Evolutionary conservation across 2,888 invertebrate genomes (phyloP).

Genomic region (Osmoderma eremita): DNA sequence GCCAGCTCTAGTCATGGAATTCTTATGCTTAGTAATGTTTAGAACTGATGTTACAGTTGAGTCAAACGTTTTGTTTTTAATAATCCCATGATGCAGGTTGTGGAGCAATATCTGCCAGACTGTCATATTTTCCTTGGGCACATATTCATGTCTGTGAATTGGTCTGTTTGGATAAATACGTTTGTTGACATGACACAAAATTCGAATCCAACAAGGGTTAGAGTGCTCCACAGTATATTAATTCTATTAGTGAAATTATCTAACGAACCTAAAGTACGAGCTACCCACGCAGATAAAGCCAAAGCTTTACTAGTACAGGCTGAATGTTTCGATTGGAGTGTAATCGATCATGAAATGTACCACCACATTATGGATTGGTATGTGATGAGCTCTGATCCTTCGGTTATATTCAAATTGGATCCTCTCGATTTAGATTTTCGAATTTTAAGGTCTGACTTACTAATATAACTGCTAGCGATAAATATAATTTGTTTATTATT

Average conservation of each 20-base stretch:
- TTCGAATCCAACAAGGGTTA: slow-evolving; percentile 58
- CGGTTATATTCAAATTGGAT: slow-evolving; percentile 70
- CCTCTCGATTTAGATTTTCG: slow-evolving; percentile 69
- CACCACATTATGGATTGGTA: slow-evolving; percentile 80
- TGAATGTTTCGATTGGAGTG: slow-evolving; percentile 73
- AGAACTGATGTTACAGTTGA: too few species aligned
- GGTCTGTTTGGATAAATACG: slow-evolving; percentile 72
- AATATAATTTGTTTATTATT: slow-evolving; percentile 31
- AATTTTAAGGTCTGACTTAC: slow-evolving; percentile 66
- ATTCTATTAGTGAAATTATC: slow-evolving; percentile 77
- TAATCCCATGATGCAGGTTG: slow-evolving; percentile 61
- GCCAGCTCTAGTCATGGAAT: too few species aligned
- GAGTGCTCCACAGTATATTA: slow-evolving; percentile 72
- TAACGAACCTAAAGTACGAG: slow-evolving; percentile 75
- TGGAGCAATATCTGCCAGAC: slow-evolving; percentile 74
- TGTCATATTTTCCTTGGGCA: slow-evolving; percentile 78
- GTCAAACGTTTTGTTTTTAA: background rate
- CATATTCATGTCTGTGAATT: slow-evolving; percentile 74
- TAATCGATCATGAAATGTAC: slow-evolving; percentile 70
- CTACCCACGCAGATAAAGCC: slow-evolving; percentile 64
- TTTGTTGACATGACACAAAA: slow-evolving; percentile 59
- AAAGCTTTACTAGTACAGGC: slow-evolving; percentile 68
- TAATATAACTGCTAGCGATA: background rate
- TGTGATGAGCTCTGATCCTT: slow-evolving; percentile 76
- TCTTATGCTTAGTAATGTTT: too few species aligned